Evolutionary conservation across 2,113 vertebrate genomes (phyloP).

Genomic region (Oncorhynchus gorbuscha): DNA sequence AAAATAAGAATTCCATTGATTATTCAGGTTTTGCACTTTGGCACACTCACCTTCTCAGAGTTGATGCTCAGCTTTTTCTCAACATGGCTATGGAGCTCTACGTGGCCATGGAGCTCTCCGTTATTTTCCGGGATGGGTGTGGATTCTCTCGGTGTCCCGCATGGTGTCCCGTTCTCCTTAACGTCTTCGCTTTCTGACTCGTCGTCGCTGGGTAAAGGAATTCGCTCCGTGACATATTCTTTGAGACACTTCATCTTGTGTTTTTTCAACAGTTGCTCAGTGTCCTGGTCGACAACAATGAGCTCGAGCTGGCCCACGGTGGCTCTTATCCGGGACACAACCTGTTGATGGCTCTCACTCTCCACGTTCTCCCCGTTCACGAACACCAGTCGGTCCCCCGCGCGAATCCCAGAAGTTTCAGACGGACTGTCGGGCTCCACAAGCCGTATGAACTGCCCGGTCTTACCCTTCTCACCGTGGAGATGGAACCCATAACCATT

Average conservation of each 20-base stretch:
- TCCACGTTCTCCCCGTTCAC: conserved; percentile 93
- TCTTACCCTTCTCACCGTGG: conserved; percentile 88
- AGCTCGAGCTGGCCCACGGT: conserved; percentile 80
- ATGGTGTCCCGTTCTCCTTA: conserved; percentile 26
- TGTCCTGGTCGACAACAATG: conserved; percentile 83
- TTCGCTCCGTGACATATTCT: conserved; percentile 71
- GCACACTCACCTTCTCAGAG: conserved; percentile 67
- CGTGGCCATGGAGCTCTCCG: conserved; percentile 57
- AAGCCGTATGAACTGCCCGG: conserved; percentile 90
- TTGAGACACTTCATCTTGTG: conserved; percentile 75
- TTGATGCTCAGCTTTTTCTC: conserved; percentile 68
- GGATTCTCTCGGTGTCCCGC: conserved; percentile 41
- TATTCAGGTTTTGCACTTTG: not conserved
- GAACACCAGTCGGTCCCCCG: conserved; percentile 87
- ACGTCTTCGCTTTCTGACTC: conserved; percentile 38
- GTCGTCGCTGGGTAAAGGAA: conserved; percentile 65
- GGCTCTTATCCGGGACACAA: conserved; percentile 89
- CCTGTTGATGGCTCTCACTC: conserved; percentile 92
- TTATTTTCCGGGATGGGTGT: conserved; percentile 58
- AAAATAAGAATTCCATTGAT: not conserved
- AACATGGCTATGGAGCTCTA: conserved; percentile 55
- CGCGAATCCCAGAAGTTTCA: conserved; percentile 83
- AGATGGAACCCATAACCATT: conserved; percentile 92
- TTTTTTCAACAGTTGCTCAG: conserved; percentile 80
- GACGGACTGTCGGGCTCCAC: conserved; percentile 90